Evolutionary conservation across 92 coral and sea anemone species (phyloP), one percentile per base, ranked within the genome.

Genomic region (Plumapathes pennacea): DNA sequence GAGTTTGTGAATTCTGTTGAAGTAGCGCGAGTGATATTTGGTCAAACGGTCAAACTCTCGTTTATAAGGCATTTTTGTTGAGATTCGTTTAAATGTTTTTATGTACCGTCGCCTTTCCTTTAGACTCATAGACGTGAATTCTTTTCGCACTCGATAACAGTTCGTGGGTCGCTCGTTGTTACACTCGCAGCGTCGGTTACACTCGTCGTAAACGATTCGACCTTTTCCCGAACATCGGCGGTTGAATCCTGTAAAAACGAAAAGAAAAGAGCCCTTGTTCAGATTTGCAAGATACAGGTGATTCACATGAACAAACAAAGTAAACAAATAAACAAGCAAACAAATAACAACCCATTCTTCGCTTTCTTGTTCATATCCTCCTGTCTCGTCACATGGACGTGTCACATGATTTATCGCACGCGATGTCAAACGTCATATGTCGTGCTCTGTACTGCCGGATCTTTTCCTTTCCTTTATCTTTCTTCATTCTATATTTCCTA

Each of bases 131-230:
- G 81, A 71, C 13, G 84, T 68, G 55, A 91, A 87, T 13, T 87
- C 96, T 43, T 74, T 83, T 52, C 97, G 77, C 31, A 87, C 69
- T n/a, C 97, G 76, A 47, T 81, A 67, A 31, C 97, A 91, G 36
- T 81, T 24, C n/a, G 77, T 54, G 33, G 71, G 69, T 30, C 65
- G 39, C 5, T 90, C 91, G 14, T 69, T 42, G n/a, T 40, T 62
- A 46, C 96, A 88, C 1, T 11, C 42, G 42, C 96, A 90, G 10
- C 68, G 71, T 32, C 92, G 78, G 24, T 37, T 38, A 45, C 96
- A 91, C 46, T 88, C 86, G 49, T 88, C 96, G 47, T 71, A 68
- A 1, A 66, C 72, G 19, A 50, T 27, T n/a, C n/a, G n/a, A 37
- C 57, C 31, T 2, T 27, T 45, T 17, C 78, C 82, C 2, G 40